phyloP scores from a whole-genome alignment of 2,113 vertebrate genomes.

The Rynchops niger region DNA sequence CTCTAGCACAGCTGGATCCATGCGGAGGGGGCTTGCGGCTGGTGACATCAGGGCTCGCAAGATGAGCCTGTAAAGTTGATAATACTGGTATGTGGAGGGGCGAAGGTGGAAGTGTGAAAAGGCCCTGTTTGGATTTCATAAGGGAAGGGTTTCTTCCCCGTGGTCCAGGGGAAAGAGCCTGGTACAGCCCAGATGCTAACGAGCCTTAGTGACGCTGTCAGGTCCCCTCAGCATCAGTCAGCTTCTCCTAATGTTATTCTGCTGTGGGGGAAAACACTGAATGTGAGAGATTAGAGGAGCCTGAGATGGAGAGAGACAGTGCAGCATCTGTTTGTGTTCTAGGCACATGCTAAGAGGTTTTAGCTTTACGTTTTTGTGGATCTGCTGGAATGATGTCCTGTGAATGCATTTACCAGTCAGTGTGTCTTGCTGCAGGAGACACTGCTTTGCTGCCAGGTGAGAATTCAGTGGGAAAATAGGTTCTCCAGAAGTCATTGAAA shows the following conservation, averaged over 20 bases:
- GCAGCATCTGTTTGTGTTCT: background rate
- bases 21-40: background rate
- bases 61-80: background rate
- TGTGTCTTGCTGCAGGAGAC: background rate
- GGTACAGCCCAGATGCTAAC: background rate
- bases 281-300: background rate
- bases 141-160: background rate
- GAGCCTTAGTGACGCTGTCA: background rate
- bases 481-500: background rate
- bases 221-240: background rate
- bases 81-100: accelerated
- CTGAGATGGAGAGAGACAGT: background rate
- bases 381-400: background rate
- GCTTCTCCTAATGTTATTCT: background rate
- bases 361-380: background rate
- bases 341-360: background rate
- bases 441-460: background rate
- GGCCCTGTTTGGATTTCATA: background rate
- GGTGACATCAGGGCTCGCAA: background rate
- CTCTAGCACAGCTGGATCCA: background rate
- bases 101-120: background rate
- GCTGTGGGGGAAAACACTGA: background rate
- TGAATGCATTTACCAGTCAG: background rate
- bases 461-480: background rate
- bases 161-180: background rate